These are phyloP conservation scores for Chrysemys picta DNA, from an alignment of 2,113 vertebrate genomes.

Conservation along the genomic window DNA sequence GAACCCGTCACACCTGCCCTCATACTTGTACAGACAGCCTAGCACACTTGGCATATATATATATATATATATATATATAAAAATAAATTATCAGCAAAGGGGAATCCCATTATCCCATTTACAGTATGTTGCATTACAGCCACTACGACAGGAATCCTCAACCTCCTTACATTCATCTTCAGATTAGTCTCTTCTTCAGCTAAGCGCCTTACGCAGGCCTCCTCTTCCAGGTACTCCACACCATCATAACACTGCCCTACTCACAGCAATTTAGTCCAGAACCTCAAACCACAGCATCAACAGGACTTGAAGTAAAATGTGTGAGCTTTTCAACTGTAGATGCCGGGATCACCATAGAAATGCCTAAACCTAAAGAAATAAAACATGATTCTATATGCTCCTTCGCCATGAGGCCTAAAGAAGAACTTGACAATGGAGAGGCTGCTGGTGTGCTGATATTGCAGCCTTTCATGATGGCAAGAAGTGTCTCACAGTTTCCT, in stretches of 20 bases:
- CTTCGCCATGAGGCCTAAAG: background rate
- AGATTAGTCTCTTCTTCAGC: background rate
- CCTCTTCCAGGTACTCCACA: background rate
- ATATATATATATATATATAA: too few relatives aligned
- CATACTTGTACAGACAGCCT: background rate
- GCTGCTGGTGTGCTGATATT: background rate
- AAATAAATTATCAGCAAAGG: background rate
- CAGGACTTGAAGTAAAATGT: background rate
- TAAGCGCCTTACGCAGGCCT: background rate
- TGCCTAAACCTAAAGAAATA: background rate
- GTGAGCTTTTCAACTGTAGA: background rate
- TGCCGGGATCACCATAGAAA: background rate
- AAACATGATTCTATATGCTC: background rate
- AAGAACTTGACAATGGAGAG: background rate
- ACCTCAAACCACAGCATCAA: rapidly evolving
- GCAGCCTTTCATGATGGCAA: too few relatives aligned
- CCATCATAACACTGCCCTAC: background rate
- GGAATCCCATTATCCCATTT: background rate
- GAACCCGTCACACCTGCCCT: background rate
- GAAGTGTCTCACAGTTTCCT: background rate
- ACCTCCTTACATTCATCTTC: background rate
- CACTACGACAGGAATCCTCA: background rate
- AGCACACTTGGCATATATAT: too few relatives aligned
- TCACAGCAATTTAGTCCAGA: background rate
- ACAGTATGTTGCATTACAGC: rapidly evolving